Evolutionary conservation across 2,888 invertebrate genomes (phyloP).

Genomic region (Pammene aurita): DNA sequence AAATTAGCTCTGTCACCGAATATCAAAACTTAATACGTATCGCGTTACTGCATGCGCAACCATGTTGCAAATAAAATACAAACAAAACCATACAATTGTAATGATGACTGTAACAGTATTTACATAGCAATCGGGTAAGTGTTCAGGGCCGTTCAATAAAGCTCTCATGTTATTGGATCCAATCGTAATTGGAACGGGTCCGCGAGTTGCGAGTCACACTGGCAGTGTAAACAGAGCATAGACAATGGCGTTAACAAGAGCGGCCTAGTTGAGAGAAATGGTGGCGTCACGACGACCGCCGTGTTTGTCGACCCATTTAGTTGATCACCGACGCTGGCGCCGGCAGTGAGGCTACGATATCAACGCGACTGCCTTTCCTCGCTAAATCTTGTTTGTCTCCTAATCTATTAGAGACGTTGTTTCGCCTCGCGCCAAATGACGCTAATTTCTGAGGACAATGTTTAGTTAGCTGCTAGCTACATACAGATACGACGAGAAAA

Average conservation of each 20-base stretch:
- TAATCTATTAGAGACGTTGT: conserved; percentile 37
- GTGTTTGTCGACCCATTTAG: conserved; percentile 70
- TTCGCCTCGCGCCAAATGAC: conserved; percentile 22
- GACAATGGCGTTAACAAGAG: conserved; percentile 76
- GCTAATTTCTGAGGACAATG: conserved; percentile 29
- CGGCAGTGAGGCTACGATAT: conserved; percentile 37
- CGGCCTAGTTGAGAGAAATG: conserved; percentile 75
- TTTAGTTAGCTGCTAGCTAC: conserved; percentile 5
- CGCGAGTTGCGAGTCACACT: conserved; percentile 36
- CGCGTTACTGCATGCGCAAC: neutral
- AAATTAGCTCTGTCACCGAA: neutral
- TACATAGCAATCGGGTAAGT: conserved; percentile 25
- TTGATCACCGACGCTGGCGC: conserved; percentile 57
- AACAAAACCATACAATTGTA: conserved; percentile 32
- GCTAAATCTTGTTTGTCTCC: conserved; percentile 34
- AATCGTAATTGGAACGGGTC: conserved; percentile 25
- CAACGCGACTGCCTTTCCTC: conserved; percentile 32
- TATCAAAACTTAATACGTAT: neutral
- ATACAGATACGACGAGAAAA: conserved; percentile 11
- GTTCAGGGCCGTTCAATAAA: conserved; percentile 11
- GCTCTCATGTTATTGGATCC: conserved; percentile 31
- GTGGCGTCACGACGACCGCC: conserved; percentile 65
- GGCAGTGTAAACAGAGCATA: conserved; percentile 63
- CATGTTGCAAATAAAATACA: conserved; percentile 32
- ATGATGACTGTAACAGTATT: conserved; percentile 5